phyloP scores from a whole-genome alignment of 1,140 invertebrate genomes.

The Apis cerana region DNA sequence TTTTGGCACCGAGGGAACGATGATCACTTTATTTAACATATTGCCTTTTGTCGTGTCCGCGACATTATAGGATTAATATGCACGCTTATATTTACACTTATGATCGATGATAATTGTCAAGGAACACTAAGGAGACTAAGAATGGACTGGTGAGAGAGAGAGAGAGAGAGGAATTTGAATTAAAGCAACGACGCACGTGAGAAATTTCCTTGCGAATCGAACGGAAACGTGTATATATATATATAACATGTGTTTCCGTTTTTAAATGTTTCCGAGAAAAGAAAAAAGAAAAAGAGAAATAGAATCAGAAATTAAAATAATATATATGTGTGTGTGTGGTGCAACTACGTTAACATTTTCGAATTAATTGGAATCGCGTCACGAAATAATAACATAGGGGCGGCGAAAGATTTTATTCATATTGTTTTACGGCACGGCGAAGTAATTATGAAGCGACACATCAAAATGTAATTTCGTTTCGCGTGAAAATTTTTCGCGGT shows the following conservation, averaged over 20 bases:
- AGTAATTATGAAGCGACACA: not conserved
- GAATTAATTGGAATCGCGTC: not conserved
- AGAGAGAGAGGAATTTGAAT: not conserved
- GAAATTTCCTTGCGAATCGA: slow-evolving; percentile 9
- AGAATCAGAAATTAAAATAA: not conserved
- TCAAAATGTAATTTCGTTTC: not conserved
- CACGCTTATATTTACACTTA: slow-evolving; percentile 7
- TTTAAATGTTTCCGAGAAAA: slow-evolving; percentile 14
- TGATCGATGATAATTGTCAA: slow-evolving; percentile 48
- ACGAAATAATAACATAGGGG: not conserved
- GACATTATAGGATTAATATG: slow-evolving; percentile 11
- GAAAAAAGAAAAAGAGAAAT: not conserved
- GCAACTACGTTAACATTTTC: not conserved
- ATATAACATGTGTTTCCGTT: not conserved
- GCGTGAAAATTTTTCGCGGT: not conserved
- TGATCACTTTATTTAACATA: not conserved
- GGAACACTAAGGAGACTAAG: slow-evolving; percentile 12
- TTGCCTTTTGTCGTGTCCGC: not conserved
- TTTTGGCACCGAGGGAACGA: too few species aligned
- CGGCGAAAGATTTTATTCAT: not conserved
- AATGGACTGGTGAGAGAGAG: not conserved
- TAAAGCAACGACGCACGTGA: slow-evolving; percentile 51
- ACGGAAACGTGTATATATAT: not conserved
- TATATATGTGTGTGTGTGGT: not conserved
- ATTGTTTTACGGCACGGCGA: too few species aligned